Conservation (phyloP, 2,797 vertebrate genomes). For the Muscicapa striata region DNA sequence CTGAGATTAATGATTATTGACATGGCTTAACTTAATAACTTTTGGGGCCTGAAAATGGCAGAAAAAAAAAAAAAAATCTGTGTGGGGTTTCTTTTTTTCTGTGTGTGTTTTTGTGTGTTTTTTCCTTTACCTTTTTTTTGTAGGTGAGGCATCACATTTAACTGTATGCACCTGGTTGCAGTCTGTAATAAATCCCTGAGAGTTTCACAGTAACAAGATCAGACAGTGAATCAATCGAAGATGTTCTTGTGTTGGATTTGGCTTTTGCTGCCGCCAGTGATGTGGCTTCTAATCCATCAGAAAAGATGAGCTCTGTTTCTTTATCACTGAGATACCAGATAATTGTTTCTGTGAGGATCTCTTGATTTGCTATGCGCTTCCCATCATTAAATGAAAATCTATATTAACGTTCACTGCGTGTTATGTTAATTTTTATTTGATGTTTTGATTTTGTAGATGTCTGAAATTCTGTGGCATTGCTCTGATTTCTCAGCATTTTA, state of each 20-base stretch:
- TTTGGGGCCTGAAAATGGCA: not conserved
- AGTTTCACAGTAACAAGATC: not conserved
- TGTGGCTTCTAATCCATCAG: conserved; percentile 8
- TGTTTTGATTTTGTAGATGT: not conserved
- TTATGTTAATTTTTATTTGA: not conserved
- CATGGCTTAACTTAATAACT: not conserved
- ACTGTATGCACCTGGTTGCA: not conserved
- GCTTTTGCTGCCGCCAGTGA: not conserved
- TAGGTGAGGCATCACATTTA: not conserved
- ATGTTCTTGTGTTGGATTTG: not conserved
- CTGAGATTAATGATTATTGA: not conserved
- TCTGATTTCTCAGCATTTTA: not conserved
- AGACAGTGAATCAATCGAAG: conserved; percentile 4
- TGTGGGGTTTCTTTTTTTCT: not conserved
- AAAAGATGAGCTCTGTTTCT: not conserved
- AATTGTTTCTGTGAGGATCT: conserved; percentile 15
- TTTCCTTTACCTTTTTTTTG: fast-evolving
- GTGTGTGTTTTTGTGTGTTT: too few species aligned
- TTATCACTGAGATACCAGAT: not conserved
- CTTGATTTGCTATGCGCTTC: not conserved
- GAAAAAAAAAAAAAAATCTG: not conserved
- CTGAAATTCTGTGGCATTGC: not conserved
- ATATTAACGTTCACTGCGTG: not conserved
- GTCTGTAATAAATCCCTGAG: not conserved
- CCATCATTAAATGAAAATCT: not conserved